Evolutionary conservation across 2,888 invertebrate species (phyloP).

Genomic region (Arctia plantaginis): DNA sequence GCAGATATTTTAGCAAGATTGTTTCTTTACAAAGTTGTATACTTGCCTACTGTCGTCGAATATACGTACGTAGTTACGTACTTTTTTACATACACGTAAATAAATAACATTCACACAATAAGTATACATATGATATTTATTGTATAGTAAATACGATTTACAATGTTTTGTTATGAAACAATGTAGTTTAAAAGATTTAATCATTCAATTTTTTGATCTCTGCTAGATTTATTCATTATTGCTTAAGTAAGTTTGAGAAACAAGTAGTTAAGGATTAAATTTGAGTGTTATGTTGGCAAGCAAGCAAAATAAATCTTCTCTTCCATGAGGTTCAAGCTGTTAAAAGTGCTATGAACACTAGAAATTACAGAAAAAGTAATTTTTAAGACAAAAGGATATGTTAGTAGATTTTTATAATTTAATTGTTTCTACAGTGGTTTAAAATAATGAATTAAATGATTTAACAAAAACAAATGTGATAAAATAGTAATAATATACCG

Average conservation of each 20-base stretch:
- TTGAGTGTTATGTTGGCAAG: background rate
- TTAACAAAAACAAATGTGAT: background rate
- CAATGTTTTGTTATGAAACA: background rate
- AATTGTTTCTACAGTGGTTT: background rate
- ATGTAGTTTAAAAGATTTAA: background rate
- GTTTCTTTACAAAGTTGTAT: background rate
- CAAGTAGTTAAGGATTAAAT: background rate
- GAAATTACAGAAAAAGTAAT: background rate
- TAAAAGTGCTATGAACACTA: background rate
- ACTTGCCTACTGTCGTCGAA: too few relatives aligned
- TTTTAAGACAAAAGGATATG: background rate
- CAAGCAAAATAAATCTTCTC: background rate
- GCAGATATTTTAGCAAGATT: constrained; percentile 3
- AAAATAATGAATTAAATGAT: background rate
- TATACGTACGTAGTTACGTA: background rate
- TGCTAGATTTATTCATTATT: background rate
- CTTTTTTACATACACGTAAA: background rate
- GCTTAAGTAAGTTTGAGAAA: background rate
- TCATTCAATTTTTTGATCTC: background rate
- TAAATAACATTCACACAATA: constrained; percentile 6
- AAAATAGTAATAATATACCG: background rate
- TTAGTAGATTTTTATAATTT: too few relatives aligned
- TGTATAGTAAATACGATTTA: background rate
- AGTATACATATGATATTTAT: background rate
- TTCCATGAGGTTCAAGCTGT: background rate